A percentile compares a stretch with the other conserved stretches of the same genome.
phyloP scores from a whole-genome alignment of 2,113 vertebrate genomes.

The Xyliphius kryptos region DNA sequence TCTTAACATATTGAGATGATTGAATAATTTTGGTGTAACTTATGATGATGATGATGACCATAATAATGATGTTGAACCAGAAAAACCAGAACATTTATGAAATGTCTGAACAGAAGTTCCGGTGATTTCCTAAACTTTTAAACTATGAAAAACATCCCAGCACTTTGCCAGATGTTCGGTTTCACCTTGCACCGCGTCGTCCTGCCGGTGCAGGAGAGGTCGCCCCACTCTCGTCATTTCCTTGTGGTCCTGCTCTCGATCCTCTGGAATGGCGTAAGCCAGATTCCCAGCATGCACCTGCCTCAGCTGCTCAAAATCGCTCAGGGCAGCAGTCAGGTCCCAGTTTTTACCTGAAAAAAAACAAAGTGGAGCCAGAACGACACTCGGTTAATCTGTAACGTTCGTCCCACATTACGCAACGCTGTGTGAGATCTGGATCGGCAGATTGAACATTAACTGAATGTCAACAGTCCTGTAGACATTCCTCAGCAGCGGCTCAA shows the following conservation, averaged over 20 bases:
- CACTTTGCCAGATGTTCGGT: no score
- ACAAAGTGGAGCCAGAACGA: neutral
- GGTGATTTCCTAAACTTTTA: no score
- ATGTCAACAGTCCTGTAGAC: constrained; percentile 32
- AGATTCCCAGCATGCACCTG: constrained; percentile 83
- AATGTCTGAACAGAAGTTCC: no score
- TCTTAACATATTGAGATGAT: no score
- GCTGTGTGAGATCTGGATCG: neutral
- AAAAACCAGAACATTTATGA: no score
- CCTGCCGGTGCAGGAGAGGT: constrained; percentile 82
- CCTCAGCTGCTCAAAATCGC: constrained; percentile 88
- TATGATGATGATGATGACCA: no score
- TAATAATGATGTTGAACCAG: no score
- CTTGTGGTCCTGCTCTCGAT: constrained; percentile 63
- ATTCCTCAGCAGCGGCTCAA: constrained; percentile 20
- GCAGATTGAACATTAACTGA: constrained; percentile 48
- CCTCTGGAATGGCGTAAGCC: constrained; percentile 69
- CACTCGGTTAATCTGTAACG: neutral
- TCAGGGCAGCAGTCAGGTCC: constrained; percentile 88
- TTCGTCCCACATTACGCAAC: neutral
- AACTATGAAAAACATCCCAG: no score
- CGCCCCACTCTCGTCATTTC: constrained; percentile 63
- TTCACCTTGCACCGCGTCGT: constrained; percentile 85
- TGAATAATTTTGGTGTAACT: no score
- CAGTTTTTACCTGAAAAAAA: constrained; percentile 84